Evolutionary conservation across 1,140 invertebrate species (phyloP).

Genomic region (Heliconius hewitsoni): DNA sequence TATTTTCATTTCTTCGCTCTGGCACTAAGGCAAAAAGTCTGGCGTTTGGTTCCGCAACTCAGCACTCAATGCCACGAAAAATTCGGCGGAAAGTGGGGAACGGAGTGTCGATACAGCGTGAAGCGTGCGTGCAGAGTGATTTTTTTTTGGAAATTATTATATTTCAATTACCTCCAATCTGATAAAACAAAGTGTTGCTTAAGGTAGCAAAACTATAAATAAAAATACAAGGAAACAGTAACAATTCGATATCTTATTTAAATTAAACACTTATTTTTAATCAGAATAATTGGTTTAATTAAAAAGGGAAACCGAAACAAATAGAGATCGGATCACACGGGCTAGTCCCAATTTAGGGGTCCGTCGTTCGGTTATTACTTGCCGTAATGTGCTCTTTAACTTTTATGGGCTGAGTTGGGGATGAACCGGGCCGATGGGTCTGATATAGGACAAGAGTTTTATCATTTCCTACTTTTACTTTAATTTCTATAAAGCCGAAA

Average conservation of each 20-base stretch:
- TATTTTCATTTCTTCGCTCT: no score
- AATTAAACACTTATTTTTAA: conserved; percentile 11
- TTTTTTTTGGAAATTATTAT: no score
- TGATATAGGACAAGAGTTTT: conserved; percentile 67
- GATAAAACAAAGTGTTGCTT: no score
- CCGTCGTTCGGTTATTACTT: conserved; percentile 68
- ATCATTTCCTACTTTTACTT: conserved; percentile 49
- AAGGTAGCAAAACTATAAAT: no score
- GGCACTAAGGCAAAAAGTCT: no score
- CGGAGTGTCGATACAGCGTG: no score
- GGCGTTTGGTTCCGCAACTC: no score
- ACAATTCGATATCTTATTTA: background rate
- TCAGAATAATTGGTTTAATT: conserved; percentile 37
- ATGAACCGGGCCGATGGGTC: conserved; percentile 53
- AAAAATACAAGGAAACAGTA: background rate
- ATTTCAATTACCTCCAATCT: no score
- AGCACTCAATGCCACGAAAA: no score
- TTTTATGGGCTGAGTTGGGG: conserved; percentile 71
- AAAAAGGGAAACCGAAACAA: conserved; percentile 39
- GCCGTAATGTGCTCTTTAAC: conserved; percentile 73
- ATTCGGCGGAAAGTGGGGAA: no score
- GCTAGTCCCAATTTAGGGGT: conserved; percentile 59
- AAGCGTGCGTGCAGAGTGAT: no score
- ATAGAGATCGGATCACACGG: conserved; percentile 44
- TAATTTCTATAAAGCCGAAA: conserved; percentile 34